These are phyloP conservation scores for Dendrolimus houi DNA, from an alignment of 2,888 invertebrate species.

Conservation along the genomic window DNA sequence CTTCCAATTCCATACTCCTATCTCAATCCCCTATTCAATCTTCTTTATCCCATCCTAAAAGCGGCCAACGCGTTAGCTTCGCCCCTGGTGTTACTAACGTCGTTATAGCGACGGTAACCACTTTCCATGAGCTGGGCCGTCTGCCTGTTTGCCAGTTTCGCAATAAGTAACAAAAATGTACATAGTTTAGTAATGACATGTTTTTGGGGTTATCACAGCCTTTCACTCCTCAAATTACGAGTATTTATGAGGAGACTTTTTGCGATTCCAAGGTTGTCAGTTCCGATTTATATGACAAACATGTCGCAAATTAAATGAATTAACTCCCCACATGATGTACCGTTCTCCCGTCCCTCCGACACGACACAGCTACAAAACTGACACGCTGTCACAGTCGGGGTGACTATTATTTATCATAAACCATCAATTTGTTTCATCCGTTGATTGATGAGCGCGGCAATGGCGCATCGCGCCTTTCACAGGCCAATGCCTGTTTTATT, in stretches of 20 bases:
- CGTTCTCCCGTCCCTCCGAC: neutral
- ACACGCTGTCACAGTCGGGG: constrained; percentile 9
- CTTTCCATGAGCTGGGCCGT: no score
- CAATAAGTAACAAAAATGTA: neutral
- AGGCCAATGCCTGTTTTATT: no score
- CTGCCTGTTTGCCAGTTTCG: no score
- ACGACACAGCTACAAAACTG: constrained; percentile 4
- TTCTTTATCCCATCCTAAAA: no score
- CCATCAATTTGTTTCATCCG: constrained; percentile 44
- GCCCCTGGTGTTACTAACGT: no score
- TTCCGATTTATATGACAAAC: neutral
- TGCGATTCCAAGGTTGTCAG: neutral
- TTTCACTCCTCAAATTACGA: no score
- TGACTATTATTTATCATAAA: constrained; percentile 44
- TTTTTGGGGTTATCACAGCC: no score
- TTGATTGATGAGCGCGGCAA: constrained; percentile 28
- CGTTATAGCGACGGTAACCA: no score
- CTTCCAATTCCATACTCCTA: no score
- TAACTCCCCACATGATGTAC: constrained; percentile 5
- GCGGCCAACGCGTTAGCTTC: neutral
- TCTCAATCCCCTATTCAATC: no score
- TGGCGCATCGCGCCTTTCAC: no score
- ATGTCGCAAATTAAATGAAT: neutral
- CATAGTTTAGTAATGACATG: no score
- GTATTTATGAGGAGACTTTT: neutral